Evolutionary conservation across 2,797 vertebrate species (phyloP).

Genomic region (Characodon lateralis): DNA sequence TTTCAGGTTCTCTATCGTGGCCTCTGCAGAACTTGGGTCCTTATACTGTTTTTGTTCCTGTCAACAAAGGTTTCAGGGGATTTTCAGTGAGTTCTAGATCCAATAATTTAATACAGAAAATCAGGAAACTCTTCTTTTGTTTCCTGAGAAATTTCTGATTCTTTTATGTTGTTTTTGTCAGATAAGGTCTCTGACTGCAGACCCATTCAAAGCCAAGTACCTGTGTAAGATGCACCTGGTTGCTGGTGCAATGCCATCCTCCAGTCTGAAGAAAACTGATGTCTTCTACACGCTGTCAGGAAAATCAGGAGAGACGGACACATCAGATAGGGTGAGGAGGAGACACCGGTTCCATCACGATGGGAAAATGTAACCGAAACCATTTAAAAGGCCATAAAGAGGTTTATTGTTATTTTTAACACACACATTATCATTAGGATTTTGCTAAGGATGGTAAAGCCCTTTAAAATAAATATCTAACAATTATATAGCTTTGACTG

Average conservation of each 20-base stretch:
- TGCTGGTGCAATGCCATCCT: conserved; percentile 81
- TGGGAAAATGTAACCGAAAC: not conserved
- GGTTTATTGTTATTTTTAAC: too few species aligned
- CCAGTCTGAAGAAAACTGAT: conserved; percentile 76
- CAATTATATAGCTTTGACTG: too few species aligned
- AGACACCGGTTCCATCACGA: not conserved
- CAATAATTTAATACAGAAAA: not conserved
- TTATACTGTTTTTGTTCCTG: conserved; percentile 90
- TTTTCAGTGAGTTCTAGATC: conserved; percentile 72
- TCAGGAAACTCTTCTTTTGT: too few species aligned
- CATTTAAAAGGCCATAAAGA: not conserved
- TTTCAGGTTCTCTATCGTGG: conserved; percentile 83
- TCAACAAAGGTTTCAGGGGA: conserved; percentile 85
- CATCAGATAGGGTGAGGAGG: conserved; percentile 76
- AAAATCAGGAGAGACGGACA: conserved; percentile 82
- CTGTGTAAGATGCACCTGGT: conserved; percentile 90
- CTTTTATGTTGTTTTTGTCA: conserved; percentile 42
- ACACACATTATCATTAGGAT: too few species aligned
- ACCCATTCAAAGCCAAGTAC: conserved; percentile 79
- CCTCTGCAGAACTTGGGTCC: conserved; percentile 86
- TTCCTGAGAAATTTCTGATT: not conserved
- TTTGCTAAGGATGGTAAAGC: too few species aligned
- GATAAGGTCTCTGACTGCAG: conserved; percentile 80
- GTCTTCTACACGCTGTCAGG: conserved; percentile 89
- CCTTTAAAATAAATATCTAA: too few species aligned